A percentile compares a stretch with the other conserved stretches of the same genome.
Conservation (phyloP, 2,888 invertebrate species). For the Athalia circularis region DNA sequence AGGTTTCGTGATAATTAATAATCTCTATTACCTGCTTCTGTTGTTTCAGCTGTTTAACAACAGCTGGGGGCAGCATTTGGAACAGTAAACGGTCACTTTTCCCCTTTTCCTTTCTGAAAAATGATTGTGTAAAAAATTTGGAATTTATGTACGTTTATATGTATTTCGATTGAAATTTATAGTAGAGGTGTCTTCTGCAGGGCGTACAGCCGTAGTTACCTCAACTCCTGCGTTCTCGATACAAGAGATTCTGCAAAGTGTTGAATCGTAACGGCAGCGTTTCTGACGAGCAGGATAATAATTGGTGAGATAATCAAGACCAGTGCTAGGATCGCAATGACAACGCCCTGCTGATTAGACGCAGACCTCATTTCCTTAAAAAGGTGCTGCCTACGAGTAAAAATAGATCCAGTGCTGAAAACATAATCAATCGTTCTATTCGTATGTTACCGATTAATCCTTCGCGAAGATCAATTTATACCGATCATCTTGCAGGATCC, state of each 20-base stretch:
- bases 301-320: slow-evolving; percentile 76
- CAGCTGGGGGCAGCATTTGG: slow-evolving; percentile 78
- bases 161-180: neutral
- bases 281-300: slow-evolving; percentile 76
- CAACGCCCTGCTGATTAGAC: slow-evolving; percentile 73
- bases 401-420: slow-evolving; percentile 52
- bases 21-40: slow-evolving; percentile 72
- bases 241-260: slow-evolving; percentile 76
- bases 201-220: slow-evolving; percentile 55
- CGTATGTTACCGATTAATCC: neutral
- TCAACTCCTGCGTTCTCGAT: slow-evolving; percentile 75
- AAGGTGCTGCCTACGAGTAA: slow-evolving; percentile 73
- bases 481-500: slow-evolving; percentile 51
- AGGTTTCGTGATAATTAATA: too few species aligned
- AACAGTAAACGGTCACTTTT: slow-evolving; percentile 78
- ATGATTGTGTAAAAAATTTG: neutral
- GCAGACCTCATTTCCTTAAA: slow-evolving; percentile 75
- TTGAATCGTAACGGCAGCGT: slow-evolving; percentile 78
- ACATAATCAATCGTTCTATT: slow-evolving; percentile 39
- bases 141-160: neutral
- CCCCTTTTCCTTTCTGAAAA: slow-evolving; percentile 74
- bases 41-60: slow-evolving; percentile 76
- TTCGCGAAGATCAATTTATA: neutral
- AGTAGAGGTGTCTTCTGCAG: neutral
- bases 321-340: slow-evolving; percentile 74